These are phyloP conservation scores for Emmelina monodactyla DNA, from an alignment of 2,888 invertebrate genomes.

Conservation along the genomic window DNA sequence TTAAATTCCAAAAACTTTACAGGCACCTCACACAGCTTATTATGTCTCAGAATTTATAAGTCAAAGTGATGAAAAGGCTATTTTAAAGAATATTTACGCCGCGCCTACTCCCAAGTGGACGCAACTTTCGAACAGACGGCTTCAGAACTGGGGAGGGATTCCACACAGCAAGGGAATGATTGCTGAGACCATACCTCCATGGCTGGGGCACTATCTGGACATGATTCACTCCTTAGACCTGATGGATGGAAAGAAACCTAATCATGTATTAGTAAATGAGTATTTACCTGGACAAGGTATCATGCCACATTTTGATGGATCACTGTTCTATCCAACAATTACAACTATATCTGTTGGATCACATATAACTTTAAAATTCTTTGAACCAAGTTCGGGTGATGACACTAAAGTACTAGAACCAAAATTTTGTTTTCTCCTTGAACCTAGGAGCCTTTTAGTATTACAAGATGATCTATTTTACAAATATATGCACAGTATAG, in stretches of 20 bases:
- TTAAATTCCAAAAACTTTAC: too few relatives aligned
- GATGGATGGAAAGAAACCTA: conserved; percentile 79
- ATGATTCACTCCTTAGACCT: conserved; percentile 73
- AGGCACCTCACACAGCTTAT: conserved; percentile 71
- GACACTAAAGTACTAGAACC: conserved; percentile 31
- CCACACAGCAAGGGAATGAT: conserved; percentile 95
- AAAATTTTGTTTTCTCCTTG: conserved; percentile 80
- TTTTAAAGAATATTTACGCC: conserved; percentile 77
- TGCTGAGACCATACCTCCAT: conserved; percentile 85
- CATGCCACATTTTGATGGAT: conserved; percentile 96
- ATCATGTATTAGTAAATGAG: conserved; percentile 95
- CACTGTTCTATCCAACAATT: conserved; percentile 90
- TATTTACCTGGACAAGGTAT: conserved; percentile 94
- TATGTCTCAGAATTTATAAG: conserved; percentile 91
- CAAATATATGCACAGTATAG: conserved; percentile 86
- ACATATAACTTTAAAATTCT: conserved; percentile 89
- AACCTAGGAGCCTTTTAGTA: conserved; percentile 88
- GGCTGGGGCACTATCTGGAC: conserved; percentile 75
- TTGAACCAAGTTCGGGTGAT: conserved; percentile 52
- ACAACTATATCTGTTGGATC: conserved; percentile 93
- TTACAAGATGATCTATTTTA: conserved; percentile 84
- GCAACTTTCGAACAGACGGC: conserved; percentile 83
- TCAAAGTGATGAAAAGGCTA: conserved; percentile 71
- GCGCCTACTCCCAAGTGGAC: conserved; percentile 97
- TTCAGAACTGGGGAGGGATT: conserved; percentile 98